Percentiles rank a stretch among this genome's conserved stretches.
These are phyloP conservation scores for Arizona elegans DNA, from an alignment of 2,113 vertebrate species.

Conservation along the genomic window DNA sequence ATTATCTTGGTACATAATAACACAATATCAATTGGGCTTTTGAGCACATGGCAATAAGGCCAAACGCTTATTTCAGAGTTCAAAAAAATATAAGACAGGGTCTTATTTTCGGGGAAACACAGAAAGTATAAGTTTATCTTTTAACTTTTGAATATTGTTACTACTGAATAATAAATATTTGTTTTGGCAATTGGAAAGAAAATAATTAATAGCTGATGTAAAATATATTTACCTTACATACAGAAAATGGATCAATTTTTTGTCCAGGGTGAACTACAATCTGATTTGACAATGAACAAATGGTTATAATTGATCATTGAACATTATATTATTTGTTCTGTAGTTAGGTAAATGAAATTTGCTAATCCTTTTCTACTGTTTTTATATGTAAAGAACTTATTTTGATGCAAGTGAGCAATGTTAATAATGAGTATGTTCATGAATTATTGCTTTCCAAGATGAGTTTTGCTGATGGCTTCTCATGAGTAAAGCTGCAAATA, in stretches of 20 bases:
- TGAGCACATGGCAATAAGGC: too few relatives aligned
- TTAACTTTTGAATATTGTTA: neutral
- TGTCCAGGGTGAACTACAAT: neutral
- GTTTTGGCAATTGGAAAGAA: neutral
- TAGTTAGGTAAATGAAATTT: neutral
- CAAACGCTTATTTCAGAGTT: too few relatives aligned
- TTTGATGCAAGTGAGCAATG: constrained; percentile 1
- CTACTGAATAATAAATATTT: neutral
- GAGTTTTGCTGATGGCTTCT: constrained; percentile 33
- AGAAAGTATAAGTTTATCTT: neutral
- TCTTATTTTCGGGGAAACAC: too few relatives aligned
- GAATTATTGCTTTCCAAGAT: constrained; percentile 27
- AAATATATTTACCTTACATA: neutral
- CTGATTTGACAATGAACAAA: neutral
- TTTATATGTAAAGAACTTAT: neutral
- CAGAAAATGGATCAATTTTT: neutral
- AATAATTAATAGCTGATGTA: neutral
- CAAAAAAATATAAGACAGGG: too few relatives aligned
- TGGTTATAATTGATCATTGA: neutral
- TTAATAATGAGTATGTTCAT: constrained; percentile 37
- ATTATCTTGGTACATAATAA: neutral
- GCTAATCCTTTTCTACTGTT: neutral
- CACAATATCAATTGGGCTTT: neutral
- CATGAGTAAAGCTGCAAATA: constrained; percentile 26
- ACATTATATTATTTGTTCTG: neutral